A percentile compares a stretch with the other conserved stretches of the same genome.
Conservation (phyloP, 1,140 invertebrate species). For the Meloidogyne exigua region DNA sequence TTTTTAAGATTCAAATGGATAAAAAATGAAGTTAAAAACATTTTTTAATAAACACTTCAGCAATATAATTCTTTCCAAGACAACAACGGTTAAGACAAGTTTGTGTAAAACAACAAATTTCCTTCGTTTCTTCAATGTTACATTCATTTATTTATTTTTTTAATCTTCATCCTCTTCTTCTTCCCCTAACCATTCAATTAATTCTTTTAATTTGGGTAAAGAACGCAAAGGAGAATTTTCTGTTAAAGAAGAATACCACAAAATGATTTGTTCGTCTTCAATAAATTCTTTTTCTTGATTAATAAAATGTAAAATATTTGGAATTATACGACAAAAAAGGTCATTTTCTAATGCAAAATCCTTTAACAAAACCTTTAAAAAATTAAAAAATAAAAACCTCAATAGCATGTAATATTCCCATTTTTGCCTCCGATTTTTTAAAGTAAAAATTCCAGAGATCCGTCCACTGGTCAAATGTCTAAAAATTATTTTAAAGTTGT, state of each 20-base stretch:
- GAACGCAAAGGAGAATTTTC: not conserved
- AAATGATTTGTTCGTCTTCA: conserved; percentile 17
- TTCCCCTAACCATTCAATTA: not conserved
- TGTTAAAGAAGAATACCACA: conserved; percentile 24
- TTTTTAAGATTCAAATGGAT: too few relatives aligned
- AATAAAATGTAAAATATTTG: conserved; percentile 28
- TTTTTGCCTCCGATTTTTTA: conserved; percentile 7
- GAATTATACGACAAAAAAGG: conserved; percentile 18
- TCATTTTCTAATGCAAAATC: conserved; percentile 18
- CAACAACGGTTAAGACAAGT: conserved; percentile 25
- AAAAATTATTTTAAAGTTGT: conserved; percentile 11
- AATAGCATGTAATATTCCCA: conserved; percentile 28
- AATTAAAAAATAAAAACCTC: conserved; percentile 21
- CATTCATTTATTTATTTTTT: conserved; percentile 13
- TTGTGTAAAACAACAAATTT: conserved; percentile 25
- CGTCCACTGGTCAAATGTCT: conserved; percentile 23
- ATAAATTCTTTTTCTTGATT: conserved; percentile 21
- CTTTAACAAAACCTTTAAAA: not conserved
- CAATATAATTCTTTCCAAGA: conserved; percentile 25
- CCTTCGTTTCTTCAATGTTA: conserved; percentile 15
- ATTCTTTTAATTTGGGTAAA: not conserved
- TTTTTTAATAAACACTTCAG: conserved; percentile 18
- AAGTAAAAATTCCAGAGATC: conserved; percentile 29
- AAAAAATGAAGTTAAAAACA: too few relatives aligned
- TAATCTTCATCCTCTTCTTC: not conserved